Base-by-base conservation (phyloP, 2,888 invertebrate genomes). In the Luffia ferchaultella region DNA sequence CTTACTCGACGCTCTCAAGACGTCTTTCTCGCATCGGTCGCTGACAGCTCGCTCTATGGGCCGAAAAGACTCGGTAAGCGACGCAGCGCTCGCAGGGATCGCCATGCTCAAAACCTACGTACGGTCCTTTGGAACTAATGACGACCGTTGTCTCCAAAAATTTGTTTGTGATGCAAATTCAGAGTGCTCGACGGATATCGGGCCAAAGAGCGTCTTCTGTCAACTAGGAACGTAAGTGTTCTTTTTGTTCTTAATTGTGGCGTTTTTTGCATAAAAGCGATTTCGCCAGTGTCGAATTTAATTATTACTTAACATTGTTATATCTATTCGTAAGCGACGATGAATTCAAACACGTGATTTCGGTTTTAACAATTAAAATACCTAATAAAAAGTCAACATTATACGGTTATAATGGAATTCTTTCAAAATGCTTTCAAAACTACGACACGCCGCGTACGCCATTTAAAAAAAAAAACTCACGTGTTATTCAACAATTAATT, bases 1-100 rank as follows among this genome's bases (percentile, higher is more conserved):
- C 73, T 89, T 96, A 45, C 80, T 96, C 84, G 96, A 96, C 66
- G 95, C 96, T 52, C 79, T 96, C 68, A 95, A 95, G 82, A 95
- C 95, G 20, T 95, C 95, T 41, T 95, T 96, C 86, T 95, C 95
- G 20, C 95, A 96, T 75, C 90, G 96, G 62, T 95, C 95, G 16
- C 75, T 95, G 63, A 87, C 91, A 12, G 95, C 96, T 40, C 88
- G 95, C 53, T 93, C 93, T 49, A 83, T 95, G 63, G 95, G 96
- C 60, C 91, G 89, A 70, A 92, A 93, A 64, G 95, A 95, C 73
- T 91, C 93, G n/a, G 87, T 95, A 57, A 94, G 95, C 61, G 96
- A 96, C 68, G 95, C 95, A 16, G 91, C 93, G 9, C 88, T 95
- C 16, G 96, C 96, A 46, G 91, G 95, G 49, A 92, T 96, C 59